Conservation (phyloP, 2,113 vertebrate genomes). For the Conger conger region DNA sequence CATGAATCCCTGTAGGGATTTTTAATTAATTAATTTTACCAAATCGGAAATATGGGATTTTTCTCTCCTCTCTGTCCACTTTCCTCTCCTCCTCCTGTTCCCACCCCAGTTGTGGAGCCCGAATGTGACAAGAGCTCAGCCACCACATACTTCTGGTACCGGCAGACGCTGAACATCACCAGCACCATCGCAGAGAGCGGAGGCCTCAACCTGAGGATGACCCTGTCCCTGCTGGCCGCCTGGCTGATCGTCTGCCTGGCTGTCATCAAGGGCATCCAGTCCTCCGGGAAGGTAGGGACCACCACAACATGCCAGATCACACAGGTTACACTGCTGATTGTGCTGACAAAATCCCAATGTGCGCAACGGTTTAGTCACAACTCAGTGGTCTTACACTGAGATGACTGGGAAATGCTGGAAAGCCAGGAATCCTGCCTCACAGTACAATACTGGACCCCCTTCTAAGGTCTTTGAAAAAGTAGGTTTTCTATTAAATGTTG, state of each 20-base stretch:
- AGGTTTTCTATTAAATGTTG: no score
- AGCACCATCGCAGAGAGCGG: conserved; percentile 88
- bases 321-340: neutral
- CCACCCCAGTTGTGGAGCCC: conserved; percentile 77
- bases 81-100: neutral
- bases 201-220: conserved; percentile 97
- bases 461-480: no score
- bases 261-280: conserved; percentile 97
- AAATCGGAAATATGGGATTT: neutral
- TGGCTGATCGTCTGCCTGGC: conserved; percentile 94
- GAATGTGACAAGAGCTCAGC: conserved; percentile 97
- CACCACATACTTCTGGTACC: conserved; percentile 98
- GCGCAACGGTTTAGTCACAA: neutral
- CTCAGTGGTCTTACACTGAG: neutral
- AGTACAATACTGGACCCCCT: no score
- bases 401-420: neutral
- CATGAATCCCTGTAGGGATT: no score
- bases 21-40: neutral
- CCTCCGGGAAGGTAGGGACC: conserved; percentile 88
- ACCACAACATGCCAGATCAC: neutral
- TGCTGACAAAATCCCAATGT: neutral
- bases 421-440: neutral
- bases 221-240: conserved; percentile 84
- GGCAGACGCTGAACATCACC: conserved; percentile 92
- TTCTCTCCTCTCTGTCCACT: neutral